A percentile compares a stretch with the other conserved stretches of the same genome.
Conservation (phyloP, 2,113 vertebrate species). For the Gymnorhina tibicen region DNA sequence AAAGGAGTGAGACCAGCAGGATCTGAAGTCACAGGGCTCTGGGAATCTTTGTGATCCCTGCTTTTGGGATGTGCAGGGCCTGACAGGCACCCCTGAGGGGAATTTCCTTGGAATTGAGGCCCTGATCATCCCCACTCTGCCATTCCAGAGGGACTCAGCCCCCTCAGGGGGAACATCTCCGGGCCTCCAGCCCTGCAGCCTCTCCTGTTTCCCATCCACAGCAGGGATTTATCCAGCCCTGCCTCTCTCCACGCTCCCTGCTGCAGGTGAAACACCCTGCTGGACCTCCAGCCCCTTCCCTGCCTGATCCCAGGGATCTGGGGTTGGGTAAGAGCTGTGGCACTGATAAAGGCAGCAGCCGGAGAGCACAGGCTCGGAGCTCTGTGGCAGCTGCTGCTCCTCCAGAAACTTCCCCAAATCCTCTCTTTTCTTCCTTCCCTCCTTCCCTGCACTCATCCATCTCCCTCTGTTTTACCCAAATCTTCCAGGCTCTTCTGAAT, state of each 20-base stretch:
- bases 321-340: background rate
- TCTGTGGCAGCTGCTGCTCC: background rate
- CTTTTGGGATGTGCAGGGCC: background rate
- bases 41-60: background rate
- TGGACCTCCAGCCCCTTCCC: background rate
- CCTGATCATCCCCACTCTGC: background rate
- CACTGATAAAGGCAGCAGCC: background rate
- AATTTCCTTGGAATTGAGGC: background rate
- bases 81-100: background rate
- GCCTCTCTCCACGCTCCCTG: background rate
- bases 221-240: background rate
- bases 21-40: background rate
- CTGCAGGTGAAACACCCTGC: background rate
- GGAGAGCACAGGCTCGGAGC: background rate
- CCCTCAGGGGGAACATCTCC: background rate
- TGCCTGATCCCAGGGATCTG: background rate
- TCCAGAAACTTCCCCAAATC: background rate
- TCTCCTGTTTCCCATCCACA: background rate
- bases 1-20: background rate
- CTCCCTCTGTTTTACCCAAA: background rate
- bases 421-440: background rate
- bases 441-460: background rate
- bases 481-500: background rate
- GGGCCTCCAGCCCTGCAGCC: background rate
- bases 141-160: background rate